These are phyloP conservation scores for Micronycteris hirsuta DNA, from an alignment of 2,113 vertebrate genomes.

Conservation along the genomic window DNA sequence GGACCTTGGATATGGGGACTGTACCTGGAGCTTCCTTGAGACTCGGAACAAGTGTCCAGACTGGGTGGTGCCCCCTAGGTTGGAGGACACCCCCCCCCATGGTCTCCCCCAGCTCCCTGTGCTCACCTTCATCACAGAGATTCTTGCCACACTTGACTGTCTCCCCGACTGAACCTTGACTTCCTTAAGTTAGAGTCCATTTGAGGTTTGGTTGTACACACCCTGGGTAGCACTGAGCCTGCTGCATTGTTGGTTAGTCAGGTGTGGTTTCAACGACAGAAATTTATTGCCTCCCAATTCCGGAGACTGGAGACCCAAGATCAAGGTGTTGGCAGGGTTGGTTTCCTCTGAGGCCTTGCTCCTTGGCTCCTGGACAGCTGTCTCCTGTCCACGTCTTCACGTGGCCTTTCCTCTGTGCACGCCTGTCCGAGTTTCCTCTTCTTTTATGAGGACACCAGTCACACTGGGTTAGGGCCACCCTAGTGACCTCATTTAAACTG, in stretches of 20 bases:
- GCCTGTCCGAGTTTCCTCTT: neutral
- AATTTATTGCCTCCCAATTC: neutral
- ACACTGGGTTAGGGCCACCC: neutral
- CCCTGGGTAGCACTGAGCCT: neutral
- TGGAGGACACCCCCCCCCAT: rapidly evolving
- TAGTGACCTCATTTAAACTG: neutral
- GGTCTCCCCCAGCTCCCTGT: neutral
- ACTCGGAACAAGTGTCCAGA: rapidly evolving
- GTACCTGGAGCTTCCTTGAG: rapidly evolving
- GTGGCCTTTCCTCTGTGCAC: neutral
- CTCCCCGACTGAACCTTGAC: neutral
- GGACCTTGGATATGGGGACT: neutral
- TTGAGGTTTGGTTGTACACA: neutral
- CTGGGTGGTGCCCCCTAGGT: neutral
- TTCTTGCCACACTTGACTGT: neutral
- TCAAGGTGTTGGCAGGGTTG: neutral
- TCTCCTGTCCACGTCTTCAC: neutral
- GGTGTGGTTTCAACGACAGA: neutral
- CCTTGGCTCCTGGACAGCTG: neutral
- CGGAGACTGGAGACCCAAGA: neutral
- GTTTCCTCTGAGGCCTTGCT: neutral
- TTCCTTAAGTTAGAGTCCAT: too few species aligned
- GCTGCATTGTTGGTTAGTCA: neutral
- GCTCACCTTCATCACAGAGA: neutral
- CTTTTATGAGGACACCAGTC: neutral